phyloP scores from a whole-genome alignment of 1,140 invertebrate species.

The Drosophila ficusphila region DNA sequence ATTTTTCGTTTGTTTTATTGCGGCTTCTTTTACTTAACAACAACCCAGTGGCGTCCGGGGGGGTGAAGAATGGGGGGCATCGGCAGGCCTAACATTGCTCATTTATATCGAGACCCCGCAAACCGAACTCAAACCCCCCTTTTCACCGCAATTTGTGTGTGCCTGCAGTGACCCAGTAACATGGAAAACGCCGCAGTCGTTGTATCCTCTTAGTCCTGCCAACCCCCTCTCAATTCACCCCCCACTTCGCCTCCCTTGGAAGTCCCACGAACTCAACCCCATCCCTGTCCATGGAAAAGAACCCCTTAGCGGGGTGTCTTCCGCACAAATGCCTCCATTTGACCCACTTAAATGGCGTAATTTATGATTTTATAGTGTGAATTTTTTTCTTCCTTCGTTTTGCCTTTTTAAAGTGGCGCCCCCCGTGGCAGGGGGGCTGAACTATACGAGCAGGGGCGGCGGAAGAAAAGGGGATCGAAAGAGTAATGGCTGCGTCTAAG shows the following conservation, averaged over 20 bases:
- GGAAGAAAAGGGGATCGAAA: neutral
- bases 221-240: neutral
- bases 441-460: conserved; percentile 20
- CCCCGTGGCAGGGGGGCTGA: conserved; percentile 31
- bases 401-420: conserved; percentile 58
- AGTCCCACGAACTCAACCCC: neutral
- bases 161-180: conserved; percentile 83
- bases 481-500: conserved; percentile 50
- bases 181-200: conserved; percentile 71
- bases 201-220: conserved; percentile 16
- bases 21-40: conserved; percentile 64
- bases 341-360: conserved; percentile 82
- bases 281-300: conserved; percentile 35
- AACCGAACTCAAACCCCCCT: neutral
- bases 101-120: conserved; percentile 68
- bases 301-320: conserved; percentile 73
- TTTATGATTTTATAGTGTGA: conserved; percentile 81
- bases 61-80: neutral
- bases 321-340: conserved; percentile 83
- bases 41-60: conserved; percentile 17
- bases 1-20: conserved; percentile 70
- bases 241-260: too few species aligned
- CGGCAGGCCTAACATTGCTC: conserved; percentile 60
- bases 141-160: conserved; percentile 76
- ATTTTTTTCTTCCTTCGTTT: conserved; percentile 47